phyloP scores from a whole-genome alignment of 2,797 vertebrate species.

The Hybognathus amarus region DNA sequence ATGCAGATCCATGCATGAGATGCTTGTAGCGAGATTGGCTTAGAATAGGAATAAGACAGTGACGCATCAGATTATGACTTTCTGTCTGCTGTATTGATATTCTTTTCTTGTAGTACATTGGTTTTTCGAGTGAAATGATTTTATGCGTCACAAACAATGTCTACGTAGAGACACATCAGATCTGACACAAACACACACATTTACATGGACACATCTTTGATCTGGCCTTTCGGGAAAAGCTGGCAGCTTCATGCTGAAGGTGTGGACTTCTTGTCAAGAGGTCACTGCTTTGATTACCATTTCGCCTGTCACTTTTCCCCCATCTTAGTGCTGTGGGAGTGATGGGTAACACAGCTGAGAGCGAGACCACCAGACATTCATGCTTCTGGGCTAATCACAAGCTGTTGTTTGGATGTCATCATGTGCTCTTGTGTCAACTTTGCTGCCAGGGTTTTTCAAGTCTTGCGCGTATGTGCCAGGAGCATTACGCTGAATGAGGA shows the following conservation, averaged over 20 bases:
- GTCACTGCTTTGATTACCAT: constrained; percentile 55
- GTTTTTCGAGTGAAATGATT: neutral
- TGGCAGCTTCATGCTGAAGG: constrained; percentile 49
- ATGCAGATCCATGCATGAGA: neutral
- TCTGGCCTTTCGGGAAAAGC: neutral
- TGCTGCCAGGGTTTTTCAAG: constrained; percentile 41
- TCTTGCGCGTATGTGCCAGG: constrained; percentile 13
- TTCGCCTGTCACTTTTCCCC: constrained; percentile 32
- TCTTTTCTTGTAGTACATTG: constrained; percentile 3
- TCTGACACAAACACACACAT: constrained; percentile 34
- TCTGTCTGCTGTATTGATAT: constrained; percentile 19
- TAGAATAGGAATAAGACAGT: neutral
- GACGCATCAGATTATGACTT: constrained; percentile 25
- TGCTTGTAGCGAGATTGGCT: neutral
- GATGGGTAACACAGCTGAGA: constrained; percentile 35
- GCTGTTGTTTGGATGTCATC: constrained; percentile 50
- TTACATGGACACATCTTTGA: constrained; percentile 20
- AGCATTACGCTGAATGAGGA: constrained; percentile 32
- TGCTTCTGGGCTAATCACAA: constrained; percentile 48
- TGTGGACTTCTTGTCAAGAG: constrained; percentile 45
- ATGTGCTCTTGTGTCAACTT: constrained; percentile 39
- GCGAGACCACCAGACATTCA: constrained; percentile 20
- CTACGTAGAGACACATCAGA: constrained; percentile 1
- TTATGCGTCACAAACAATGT: neutral
- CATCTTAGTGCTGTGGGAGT: neutral